These are phyloP conservation scores for Borostomias antarcticus DNA, from an alignment of 2,797 vertebrate species.

Conservation along the genomic window DNA sequence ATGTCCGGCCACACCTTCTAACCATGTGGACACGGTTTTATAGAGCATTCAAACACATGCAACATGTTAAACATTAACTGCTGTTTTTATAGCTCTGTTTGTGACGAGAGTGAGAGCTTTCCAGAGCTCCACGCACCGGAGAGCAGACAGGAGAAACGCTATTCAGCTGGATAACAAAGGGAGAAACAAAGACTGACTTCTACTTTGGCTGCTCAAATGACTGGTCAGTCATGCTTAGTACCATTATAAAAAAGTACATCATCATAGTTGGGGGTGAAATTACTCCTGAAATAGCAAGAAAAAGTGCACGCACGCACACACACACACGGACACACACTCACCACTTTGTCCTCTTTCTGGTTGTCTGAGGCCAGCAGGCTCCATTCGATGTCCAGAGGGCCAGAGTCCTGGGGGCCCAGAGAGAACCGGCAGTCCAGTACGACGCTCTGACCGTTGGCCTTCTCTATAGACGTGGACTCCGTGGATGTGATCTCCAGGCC, in stretches of 20 bases:
- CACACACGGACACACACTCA: constrained; percentile 67
- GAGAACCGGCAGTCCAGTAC: constrained; percentile 86
- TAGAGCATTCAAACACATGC: not conserved
- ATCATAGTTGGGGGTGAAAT: not conserved
- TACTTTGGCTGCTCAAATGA: not conserved
- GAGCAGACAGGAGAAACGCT: constrained; percentile 7
- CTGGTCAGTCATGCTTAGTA: too few relatives aligned
- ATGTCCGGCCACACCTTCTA: constrained; percentile 7
- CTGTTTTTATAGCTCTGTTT: constrained; percentile 1
- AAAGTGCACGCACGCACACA: not conserved
- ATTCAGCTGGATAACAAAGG: constrained; percentile 9
- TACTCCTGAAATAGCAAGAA: not conserved
- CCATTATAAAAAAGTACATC: too few relatives aligned
- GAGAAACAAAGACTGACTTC: constrained; percentile 20
- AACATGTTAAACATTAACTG: not conserved
- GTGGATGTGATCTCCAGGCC: constrained; percentile 80
- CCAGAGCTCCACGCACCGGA: constrained; percentile 14
- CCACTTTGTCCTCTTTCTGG: constrained; percentile 86
- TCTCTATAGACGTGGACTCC: constrained; percentile 74
- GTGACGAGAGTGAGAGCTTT: constrained; percentile 6
- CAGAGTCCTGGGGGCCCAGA: constrained; percentile 73
- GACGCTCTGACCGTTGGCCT: constrained; percentile 86
- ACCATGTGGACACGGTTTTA: constrained; percentile 11
- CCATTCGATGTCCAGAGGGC: constrained; percentile 93
- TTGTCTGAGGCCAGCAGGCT: constrained; percentile 85